A percentile compares a stretch with the other conserved stretches of the same genome.
Conservation (phyloP, 2,888 invertebrate genomes). For the Agelastica alni region DNA sequence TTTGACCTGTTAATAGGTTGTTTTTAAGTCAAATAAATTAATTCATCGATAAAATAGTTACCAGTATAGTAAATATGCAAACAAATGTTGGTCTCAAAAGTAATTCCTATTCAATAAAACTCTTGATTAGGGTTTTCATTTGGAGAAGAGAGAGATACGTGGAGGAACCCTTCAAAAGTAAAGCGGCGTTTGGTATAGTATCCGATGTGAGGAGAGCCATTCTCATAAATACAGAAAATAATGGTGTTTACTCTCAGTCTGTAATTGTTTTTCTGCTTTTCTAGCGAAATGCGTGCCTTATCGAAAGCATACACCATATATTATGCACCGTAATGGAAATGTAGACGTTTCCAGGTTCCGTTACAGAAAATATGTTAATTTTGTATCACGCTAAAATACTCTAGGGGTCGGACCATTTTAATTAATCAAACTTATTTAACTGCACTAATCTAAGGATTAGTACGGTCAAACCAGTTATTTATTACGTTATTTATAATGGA, state of each 20-base stretch:
- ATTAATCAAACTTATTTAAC: slow-evolving; percentile 17
- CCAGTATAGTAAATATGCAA: no score
- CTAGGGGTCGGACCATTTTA: slow-evolving; percentile 12
- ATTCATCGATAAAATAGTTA: no score
- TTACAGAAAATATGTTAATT: slow-evolving; percentile 34
- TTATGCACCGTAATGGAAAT: slow-evolving; percentile 32
- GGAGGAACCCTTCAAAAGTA: slow-evolving; percentile 8
- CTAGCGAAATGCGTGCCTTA: slow-evolving; percentile 27
- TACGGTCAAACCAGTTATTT: slow-evolving; percentile 4
- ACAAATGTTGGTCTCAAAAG: no score
- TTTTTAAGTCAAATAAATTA: no score
- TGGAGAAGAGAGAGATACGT: background rate
- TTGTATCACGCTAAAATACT: slow-evolving; percentile 9
- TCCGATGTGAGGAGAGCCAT: slow-evolving; percentile 1
- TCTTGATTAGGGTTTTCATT: slow-evolving; percentile 19
- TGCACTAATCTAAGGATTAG: slow-evolving; percentile 2
- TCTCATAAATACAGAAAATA: slow-evolving; percentile 18
- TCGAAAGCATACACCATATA: slow-evolving; percentile 24
- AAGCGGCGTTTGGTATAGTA: background rate
- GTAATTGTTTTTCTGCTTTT: slow-evolving; percentile 27
- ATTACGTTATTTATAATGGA: no score
- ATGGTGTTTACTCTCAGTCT: slow-evolving; percentile 21
- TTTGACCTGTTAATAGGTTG: no score
- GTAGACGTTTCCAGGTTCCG: slow-evolving; percentile 27
- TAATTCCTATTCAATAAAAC: slow-evolving; percentile 17